Conservation (phyloP, 2,797 vertebrate species). For the Enteromius viviparus region DNA sequence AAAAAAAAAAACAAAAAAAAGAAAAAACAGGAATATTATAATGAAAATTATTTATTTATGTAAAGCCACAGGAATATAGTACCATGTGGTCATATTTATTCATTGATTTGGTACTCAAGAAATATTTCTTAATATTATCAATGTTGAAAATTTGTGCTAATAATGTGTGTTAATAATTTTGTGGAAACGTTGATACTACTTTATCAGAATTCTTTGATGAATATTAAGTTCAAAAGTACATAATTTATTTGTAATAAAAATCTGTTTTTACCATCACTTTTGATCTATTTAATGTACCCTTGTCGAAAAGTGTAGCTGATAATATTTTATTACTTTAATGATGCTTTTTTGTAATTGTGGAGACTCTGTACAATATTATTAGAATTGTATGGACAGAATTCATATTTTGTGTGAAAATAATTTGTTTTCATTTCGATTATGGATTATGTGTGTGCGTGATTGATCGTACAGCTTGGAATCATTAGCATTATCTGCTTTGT, state of each 20-base stretch:
- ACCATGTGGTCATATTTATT: not conserved
- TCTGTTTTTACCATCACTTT: not conserved
- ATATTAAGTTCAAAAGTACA: not conserved
- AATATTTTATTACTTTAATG: not conserved
- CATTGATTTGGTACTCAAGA: not conserved
- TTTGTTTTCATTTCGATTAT: not conserved
- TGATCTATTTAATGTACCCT: not conserved
- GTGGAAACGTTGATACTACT: not conserved
- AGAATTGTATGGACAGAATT: not conserved
- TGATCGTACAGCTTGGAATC: conserved; percentile 1
- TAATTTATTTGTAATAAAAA: not conserved
- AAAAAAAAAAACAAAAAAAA: no score
- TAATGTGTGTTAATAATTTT: not conserved
- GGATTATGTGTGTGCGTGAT: not conserved
- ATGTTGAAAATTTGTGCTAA: not conserved
- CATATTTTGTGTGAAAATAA: not conserved
- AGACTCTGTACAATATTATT: not conserved
- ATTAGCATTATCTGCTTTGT: conserved; percentile 3
- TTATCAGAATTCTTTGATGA: not conserved
- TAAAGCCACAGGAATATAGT: not conserved
- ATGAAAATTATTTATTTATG: not conserved
- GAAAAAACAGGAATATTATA: not conserved
- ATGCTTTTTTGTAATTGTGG: not conserved
- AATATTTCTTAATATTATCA: not conserved
- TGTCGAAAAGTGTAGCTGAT: not conserved